Conservation (phyloP, 2,888 invertebrate species). For the Caradrina clavipalpis region DNA sequence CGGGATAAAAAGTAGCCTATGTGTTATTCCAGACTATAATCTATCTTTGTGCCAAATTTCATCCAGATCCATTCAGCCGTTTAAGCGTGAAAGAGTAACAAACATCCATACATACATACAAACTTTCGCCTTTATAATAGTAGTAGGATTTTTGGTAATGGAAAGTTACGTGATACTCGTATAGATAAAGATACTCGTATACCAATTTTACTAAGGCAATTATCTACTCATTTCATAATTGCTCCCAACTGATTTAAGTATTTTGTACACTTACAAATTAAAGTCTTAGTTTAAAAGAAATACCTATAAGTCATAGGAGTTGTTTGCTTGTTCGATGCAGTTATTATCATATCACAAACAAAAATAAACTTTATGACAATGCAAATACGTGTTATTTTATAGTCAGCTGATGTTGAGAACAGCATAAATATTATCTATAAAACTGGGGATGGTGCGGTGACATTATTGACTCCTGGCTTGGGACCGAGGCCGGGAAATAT, state of each 20-base stretch:
- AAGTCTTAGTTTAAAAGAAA: slow-evolving; percentile 15
- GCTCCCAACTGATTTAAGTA: no score
- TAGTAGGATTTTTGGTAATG: slow-evolving; percentile 3
- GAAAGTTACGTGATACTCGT: slow-evolving; percentile 12
- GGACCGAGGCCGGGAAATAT: slow-evolving; percentile 36
- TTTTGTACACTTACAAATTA: no score
- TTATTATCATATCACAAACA: not conserved
- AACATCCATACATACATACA: no score
- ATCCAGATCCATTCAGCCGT: no score
- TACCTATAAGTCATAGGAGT: not conserved
- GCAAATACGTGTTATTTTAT: slow-evolving; percentile 16
- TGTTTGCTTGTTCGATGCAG: slow-evolving; percentile 15
- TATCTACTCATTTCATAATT: not conserved
- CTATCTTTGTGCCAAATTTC: no score
- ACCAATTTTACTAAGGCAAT: not conserved
- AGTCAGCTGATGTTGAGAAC: slow-evolving; percentile 19
- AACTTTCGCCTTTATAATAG: no score
- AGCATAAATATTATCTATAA: slow-evolving; percentile 30
- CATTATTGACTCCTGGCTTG: slow-evolving; percentile 51
- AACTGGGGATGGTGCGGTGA: slow-evolving; percentile 29
- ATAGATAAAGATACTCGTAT: no score
- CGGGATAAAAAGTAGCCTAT: no score
- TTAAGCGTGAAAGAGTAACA: no score
- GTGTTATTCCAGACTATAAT: no score
- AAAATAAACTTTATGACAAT: slow-evolving; percentile 8